Evolutionary conservation across 2,797 vertebrate species (phyloP).

Genomic region (Oryzias dopingdopingensis): DNA sequence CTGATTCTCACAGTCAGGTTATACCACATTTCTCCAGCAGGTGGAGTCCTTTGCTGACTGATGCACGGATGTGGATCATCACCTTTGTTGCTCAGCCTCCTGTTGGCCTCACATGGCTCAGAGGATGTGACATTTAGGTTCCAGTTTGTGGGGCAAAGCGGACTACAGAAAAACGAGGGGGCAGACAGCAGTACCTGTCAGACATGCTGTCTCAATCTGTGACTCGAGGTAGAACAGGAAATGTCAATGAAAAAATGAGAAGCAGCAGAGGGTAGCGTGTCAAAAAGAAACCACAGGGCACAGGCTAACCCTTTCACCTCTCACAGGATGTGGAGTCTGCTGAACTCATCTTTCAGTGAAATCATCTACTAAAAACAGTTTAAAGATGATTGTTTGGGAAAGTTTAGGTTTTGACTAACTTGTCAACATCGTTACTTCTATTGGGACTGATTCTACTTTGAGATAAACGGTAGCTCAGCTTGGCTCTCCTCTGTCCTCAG

Average conservation of each 20-base stretch:
- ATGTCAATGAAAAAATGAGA: slow-evolving; percentile 68
- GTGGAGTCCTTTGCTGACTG: slow-evolving; percentile 21
- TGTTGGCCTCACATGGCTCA: slow-evolving; percentile 26
- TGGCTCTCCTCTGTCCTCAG: too few relatives aligned
- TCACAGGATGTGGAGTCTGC: slow-evolving; percentile 51
- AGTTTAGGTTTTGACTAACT: too few relatives aligned
- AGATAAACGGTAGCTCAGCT: too few relatives aligned
- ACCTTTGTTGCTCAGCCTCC: slow-evolving; percentile 10
- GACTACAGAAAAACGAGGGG: background rate
- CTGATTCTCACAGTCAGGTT: background rate
- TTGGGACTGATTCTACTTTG: too few relatives aligned
- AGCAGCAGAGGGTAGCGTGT: slow-evolving; percentile 62
- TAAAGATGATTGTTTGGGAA: background rate
- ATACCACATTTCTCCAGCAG: slow-evolving; percentile 49
- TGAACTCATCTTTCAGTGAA: slow-evolving; percentile 13
- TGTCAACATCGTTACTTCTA: too few relatives aligned
- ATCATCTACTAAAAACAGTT: slow-evolving; percentile 7
- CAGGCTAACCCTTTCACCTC: slow-evolving; percentile 77
- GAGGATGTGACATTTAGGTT: slow-evolving; percentile 27
- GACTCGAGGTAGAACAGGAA: slow-evolving; percentile 66
- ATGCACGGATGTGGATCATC: background rate
- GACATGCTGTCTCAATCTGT: slow-evolving; percentile 27
- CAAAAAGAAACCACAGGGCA: slow-evolving; percentile 70
- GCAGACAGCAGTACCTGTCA: slow-evolving; percentile 13
- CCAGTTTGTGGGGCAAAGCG: background rate